A percentile compares a stretch with the other conserved stretches of the same genome.
These are phyloP conservation scores for Atractosteus spatula DNA, from an alignment of 2,113 vertebrate species.

Conservation along the genomic window DNA sequence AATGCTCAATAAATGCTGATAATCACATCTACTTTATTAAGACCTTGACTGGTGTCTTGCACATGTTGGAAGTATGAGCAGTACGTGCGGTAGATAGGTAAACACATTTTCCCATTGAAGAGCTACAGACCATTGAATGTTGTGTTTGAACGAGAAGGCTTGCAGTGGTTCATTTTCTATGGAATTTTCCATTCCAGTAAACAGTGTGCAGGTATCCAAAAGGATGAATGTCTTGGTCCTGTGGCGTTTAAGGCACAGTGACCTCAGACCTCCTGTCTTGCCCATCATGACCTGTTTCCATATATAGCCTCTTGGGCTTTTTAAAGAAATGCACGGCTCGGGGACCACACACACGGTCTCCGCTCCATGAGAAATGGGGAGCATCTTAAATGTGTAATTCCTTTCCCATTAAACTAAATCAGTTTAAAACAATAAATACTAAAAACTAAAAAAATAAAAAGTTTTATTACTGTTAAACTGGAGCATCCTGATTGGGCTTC, in stretches of 20 bases:
- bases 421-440: no score
- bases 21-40: no score
- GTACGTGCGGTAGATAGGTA: no score
- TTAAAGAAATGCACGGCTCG: neutral
- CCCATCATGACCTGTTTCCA: neutral
- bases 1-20: no score
- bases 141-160: no score
- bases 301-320: neutral
- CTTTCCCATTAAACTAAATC: neutral
- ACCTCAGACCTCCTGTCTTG: conserved; percentile 4
- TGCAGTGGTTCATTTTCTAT: neutral
- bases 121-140: no score
- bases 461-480: no score
- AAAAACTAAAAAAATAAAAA: no score
- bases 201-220: neutral
- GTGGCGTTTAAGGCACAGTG: neutral
- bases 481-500: no score
- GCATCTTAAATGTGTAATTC: neutral
- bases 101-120: no score
- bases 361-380: neutral
- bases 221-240: neutral
- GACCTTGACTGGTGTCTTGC: no score
- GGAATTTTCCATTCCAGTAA: conserved; percentile 9
- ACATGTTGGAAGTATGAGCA: no score
- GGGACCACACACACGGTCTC: conserved; percentile 9